phyloP scores from a whole-genome alignment of 2,113 vertebrate species.

The Sorex fumeus region DNA sequence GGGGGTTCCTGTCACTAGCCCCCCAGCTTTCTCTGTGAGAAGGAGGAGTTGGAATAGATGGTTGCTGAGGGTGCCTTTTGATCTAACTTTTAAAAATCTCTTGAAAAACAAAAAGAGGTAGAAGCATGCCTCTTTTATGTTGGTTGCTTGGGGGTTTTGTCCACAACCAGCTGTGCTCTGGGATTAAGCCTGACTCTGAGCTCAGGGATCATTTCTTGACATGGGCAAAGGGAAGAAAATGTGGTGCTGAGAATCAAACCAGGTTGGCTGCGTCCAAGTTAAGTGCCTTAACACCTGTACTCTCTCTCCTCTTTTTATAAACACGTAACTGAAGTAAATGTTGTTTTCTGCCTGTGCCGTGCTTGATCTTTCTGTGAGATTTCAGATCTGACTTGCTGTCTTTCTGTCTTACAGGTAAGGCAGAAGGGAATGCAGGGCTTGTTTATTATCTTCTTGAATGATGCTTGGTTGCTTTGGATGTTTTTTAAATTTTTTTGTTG shows the following conservation, averaged over 20 bases:
- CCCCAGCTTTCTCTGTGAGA: slow-evolving; percentile 19
- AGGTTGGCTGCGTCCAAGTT: no score
- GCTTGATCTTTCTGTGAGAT: slow-evolving; percentile 5
- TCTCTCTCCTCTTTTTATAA: no score
- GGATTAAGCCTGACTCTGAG: no score
- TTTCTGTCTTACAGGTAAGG: background rate
- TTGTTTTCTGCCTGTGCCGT: background rate
- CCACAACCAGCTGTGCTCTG: no score
- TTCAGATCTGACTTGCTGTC: background rate
- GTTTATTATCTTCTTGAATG: slow-evolving; percentile 13
- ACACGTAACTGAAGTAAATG: background rate
- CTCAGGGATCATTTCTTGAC: no score
- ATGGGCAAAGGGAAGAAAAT: no score
- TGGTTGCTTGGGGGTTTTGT: background rate
- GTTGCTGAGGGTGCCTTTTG: background rate
- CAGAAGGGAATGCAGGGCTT: background rate
- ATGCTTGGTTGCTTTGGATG: background rate
- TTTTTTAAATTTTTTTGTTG: background rate
- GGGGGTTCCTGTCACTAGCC: background rate
- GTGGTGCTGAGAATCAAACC: no score
- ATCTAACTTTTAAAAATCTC: background rate
- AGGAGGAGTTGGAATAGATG: background rate
- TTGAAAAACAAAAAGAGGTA: background rate
- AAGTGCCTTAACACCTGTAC: no score
- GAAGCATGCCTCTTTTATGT: background rate